Conservation (phyloP, 2,888 invertebrate genomes). For the Aphodius sticticus region DNA sequence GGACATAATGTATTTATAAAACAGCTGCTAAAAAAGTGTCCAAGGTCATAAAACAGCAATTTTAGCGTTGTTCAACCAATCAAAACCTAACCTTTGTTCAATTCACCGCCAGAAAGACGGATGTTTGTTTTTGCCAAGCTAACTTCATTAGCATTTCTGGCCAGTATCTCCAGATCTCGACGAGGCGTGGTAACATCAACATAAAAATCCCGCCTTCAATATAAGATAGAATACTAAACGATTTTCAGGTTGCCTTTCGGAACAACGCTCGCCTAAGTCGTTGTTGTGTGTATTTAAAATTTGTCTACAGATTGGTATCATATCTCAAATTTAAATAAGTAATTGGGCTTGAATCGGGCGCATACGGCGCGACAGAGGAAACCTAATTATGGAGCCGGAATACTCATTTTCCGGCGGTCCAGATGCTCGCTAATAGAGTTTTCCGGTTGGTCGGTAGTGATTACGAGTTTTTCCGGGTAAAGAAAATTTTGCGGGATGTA, state of each 20-base stretch:
- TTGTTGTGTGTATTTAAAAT: not conserved
- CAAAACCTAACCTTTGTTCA: not conserved
- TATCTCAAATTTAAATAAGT: not conserved
- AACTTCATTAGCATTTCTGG: not conserved
- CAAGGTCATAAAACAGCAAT: too few relatives aligned
- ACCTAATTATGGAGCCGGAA: too few relatives aligned
- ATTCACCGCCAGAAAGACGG: not conserved
- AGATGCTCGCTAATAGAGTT: too few relatives aligned
- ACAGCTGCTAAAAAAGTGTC: too few relatives aligned
- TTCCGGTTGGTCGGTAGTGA: too few relatives aligned
- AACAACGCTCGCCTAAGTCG: not conserved
- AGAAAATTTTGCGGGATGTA: too few relatives aligned
- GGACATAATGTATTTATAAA: too few relatives aligned
- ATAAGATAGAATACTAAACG: not conserved
- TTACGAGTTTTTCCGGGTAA: too few relatives aligned
- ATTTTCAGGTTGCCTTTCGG: not conserved
- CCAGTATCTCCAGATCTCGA: not conserved
- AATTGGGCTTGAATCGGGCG: not conserved
- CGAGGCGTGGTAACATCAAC: not conserved
- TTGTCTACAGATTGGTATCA: not conserved
- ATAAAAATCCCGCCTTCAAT: not conserved
- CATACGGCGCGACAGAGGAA: too few relatives aligned
- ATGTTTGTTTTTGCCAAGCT: not conserved
- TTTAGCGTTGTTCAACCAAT: too few relatives aligned
- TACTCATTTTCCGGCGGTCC: too few relatives aligned